These are phyloP conservation scores for Pheosia gnoma DNA, from an alignment of 2,888 invertebrate species.

Conservation along the genomic window DNA sequence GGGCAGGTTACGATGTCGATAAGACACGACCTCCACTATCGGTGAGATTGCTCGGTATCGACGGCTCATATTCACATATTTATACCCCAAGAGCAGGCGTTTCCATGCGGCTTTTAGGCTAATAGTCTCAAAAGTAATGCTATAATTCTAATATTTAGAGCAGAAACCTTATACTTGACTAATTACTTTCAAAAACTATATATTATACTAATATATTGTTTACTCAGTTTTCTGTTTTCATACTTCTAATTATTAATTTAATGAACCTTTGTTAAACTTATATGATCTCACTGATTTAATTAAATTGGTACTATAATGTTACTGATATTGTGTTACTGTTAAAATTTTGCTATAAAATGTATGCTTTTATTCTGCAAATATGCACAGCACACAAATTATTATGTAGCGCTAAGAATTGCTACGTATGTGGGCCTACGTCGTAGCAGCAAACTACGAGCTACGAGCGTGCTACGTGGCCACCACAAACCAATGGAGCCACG, in stretches of 20 bases:
- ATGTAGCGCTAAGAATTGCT: not conserved
- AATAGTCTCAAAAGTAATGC: not conserved
- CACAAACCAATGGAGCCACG: not conserved
- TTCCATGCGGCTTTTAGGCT: no score
- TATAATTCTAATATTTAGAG: not conserved
- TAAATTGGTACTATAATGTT: no score
- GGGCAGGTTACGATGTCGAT: conserved; percentile 57
- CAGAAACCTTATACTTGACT: no score
- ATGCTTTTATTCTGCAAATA: no score
- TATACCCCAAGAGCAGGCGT: conserved; percentile 15
- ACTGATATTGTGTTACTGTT: no score
- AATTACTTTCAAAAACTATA: not conserved
- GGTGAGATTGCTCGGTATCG: conserved; percentile 55
- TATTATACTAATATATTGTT: not conserved
- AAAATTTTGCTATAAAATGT: no score
- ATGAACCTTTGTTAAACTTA: no score
- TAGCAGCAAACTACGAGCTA: not conserved
- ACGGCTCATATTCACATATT: conserved; percentile 39
- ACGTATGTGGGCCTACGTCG: not conserved
- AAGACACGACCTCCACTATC: conserved; percentile 64
- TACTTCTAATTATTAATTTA: no score
- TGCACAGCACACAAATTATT: not conserved
- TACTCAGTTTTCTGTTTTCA: no score
- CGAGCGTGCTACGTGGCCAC: conserved; percentile 1
- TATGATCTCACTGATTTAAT: no score